These are phyloP conservation scores for Osmerus mordax DNA, from an alignment of 2,113 vertebrate species.

Conservation along the genomic window DNA sequence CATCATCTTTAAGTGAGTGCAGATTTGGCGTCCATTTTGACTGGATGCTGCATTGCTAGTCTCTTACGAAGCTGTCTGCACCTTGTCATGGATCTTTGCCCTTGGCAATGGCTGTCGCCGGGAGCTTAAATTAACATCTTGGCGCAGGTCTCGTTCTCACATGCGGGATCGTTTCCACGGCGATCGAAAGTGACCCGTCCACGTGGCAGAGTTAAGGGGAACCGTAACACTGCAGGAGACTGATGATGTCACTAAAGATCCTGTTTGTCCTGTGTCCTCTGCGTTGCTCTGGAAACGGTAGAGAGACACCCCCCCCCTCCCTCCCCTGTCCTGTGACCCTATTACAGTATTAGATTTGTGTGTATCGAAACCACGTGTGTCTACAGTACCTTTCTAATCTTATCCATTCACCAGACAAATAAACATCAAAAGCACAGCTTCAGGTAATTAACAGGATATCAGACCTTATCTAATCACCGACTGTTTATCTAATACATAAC, in stretches of 20 bases:
- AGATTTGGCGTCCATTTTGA: constrained; percentile 30
- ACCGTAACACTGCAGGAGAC: constrained; percentile 6
- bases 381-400: constrained; percentile 12
- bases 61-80: constrained; percentile 29
- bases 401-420: not conserved
- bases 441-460: not conserved
- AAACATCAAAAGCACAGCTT: not conserved
- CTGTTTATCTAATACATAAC: too few species aligned
- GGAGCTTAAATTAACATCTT: not conserved
- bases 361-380: constrained; percentile 37
- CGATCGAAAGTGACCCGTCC: not conserved
- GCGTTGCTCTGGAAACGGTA: constrained; percentile 39
- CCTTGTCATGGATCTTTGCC: constrained; percentile 23
- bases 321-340: constrained; percentile 21
- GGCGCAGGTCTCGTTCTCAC: constrained; percentile 18
- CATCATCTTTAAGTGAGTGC: not conserved
- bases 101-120: constrained; percentile 16
- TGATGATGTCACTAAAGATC: constrained; percentile 17
- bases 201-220: too few species aligned
- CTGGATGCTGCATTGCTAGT: constrained; percentile 15
- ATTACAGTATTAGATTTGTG: constrained; percentile 24
- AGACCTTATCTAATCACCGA: too few species aligned
- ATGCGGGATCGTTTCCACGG: constrained; percentile 34
- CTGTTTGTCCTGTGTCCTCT: constrained; percentile 29
- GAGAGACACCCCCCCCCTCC: not conserved